phyloP scores from a whole-genome alignment of 2,888 invertebrate species.

The Chaitophorus viminalis region DNA sequence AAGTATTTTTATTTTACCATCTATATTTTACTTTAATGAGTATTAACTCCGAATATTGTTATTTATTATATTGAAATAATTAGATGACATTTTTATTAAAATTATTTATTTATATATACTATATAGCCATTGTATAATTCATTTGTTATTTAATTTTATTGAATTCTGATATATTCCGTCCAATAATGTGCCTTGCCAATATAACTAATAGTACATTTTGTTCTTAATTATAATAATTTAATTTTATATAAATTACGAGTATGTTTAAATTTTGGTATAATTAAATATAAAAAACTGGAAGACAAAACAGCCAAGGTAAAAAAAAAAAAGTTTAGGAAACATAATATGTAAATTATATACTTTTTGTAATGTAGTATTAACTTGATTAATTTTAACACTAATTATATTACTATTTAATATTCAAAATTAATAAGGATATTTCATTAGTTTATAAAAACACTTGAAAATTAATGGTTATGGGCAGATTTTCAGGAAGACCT shows the following conservation, averaged over 20 bases:
- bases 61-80: no score
- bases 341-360: background rate
- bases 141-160: background rate
- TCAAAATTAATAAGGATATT: no score
- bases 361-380: background rate
- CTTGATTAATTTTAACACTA: no score
- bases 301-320: background rate
- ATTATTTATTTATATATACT: background rate
- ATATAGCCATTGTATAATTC: background rate
- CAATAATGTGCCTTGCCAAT: slow-evolving; percentile 39
- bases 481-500: no score
- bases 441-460: no score
- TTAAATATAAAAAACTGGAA: background rate
- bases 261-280: background rate
- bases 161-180: slow-evolving; percentile 42
- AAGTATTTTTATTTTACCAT: no score
- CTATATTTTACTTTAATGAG: no score
- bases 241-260: background rate
- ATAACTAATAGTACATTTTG: background rate
- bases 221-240: slow-evolving; percentile 23
- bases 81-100: background rate
- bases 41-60: no score
- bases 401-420: no score
- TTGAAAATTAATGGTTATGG: no score
- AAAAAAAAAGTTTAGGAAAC: background rate